A percentile compares a stretch with the other conserved stretches of the same genome.
Evolutionary conservation across 2,797 vertebrate genomes (phyloP).

Genomic region (Lutjanus argentimaculatus): DNA sequence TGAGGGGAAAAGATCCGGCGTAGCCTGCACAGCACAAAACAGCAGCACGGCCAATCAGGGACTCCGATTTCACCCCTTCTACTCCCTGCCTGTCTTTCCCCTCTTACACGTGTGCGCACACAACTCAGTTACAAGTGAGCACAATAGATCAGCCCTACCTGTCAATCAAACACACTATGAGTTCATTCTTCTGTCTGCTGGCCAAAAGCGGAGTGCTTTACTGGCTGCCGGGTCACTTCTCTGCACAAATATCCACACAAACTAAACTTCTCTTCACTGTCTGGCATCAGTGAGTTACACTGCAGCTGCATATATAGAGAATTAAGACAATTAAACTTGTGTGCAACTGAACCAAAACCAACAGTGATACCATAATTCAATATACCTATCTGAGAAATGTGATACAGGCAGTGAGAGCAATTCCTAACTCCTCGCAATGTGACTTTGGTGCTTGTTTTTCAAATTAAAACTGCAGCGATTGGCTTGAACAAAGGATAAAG

Average conservation of each 20-base stretch:
- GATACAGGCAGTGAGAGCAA: slow-evolving; percentile 27
- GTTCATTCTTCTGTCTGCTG: slow-evolving; percentile 52
- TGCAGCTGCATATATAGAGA: slow-evolving; percentile 15
- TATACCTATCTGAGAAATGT: slow-evolving; percentile 50
- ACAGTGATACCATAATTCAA: slow-evolving; percentile 47
- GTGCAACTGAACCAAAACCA: slow-evolving; percentile 37
- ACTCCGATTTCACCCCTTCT: slow-evolving; percentile 54
- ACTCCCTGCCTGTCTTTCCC: slow-evolving; percentile 20
- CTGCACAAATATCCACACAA: slow-evolving; percentile 16
- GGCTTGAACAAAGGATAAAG: slow-evolving; percentile 25
- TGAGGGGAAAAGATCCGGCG: slow-evolving; percentile 45
- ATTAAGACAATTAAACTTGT: slow-evolving; percentile 22
- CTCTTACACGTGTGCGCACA: slow-evolving; percentile 14
- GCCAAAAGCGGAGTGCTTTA: slow-evolving; percentile 55
- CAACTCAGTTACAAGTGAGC: slow-evolving; percentile 46
- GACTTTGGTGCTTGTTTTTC: slow-evolving; percentile 17
- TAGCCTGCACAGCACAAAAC: slow-evolving; percentile 36
- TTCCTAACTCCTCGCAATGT: slow-evolving; percentile 13
- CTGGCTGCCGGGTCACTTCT: slow-evolving; percentile 48
- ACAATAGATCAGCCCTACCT: slow-evolving; percentile 49
- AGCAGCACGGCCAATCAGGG: slow-evolving; percentile 41
- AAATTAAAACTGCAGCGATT: slow-evolving; percentile 26
- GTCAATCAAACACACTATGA: slow-evolving; percentile 63
- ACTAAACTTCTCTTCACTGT: slow-evolving; percentile 16
- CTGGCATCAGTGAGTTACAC: slow-evolving; percentile 22